These are phyloP conservation scores for Etheostoma nigrum DNA, from an alignment of 2,797 vertebrate species.

Conservation along the genomic window DNA sequence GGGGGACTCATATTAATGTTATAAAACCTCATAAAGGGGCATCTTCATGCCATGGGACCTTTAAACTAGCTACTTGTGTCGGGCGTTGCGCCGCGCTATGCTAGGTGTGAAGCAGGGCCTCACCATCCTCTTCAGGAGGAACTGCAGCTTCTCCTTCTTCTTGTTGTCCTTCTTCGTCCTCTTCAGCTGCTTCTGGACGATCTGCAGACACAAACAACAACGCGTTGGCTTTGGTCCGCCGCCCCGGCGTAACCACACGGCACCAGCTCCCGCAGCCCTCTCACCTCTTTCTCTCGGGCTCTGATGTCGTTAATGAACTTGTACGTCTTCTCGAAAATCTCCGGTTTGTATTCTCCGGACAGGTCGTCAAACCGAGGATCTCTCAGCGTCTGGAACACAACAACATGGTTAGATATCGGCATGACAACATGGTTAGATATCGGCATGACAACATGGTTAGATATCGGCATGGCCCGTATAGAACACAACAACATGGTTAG, in stretches of 20 bases:
- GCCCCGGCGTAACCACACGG: too few relatives aligned
- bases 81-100: too few relatives aligned
- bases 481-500: too few relatives aligned
- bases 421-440: too few relatives aligned
- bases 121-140: constrained; percentile 92
- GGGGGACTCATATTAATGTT: too few relatives aligned
- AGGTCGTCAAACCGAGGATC: constrained; percentile 96
- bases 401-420: background rate
- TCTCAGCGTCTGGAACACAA: constrained; percentile 81
- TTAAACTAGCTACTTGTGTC: too few relatives aligned
- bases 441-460: too few relatives aligned
- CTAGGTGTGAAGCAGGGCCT: background rate
- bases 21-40: too few relatives aligned
- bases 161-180: constrained; percentile 71
- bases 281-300: constrained; percentile 89
- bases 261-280: background rate
- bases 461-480: too few relatives aligned
- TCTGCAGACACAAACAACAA: constrained; percentile 69
- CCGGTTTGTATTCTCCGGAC: constrained; percentile 93
- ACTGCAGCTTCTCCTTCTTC: constrained; percentile 85
- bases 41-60: too few relatives aligned
- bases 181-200: constrained; percentile 88
- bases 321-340: constrained; percentile 92
- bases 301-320: constrained; percentile 88
- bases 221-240: too few relatives aligned